Evolutionary conservation across 2,888 invertebrate genomes (phyloP).

Genomic region (Xanthia icteritia): DNA sequence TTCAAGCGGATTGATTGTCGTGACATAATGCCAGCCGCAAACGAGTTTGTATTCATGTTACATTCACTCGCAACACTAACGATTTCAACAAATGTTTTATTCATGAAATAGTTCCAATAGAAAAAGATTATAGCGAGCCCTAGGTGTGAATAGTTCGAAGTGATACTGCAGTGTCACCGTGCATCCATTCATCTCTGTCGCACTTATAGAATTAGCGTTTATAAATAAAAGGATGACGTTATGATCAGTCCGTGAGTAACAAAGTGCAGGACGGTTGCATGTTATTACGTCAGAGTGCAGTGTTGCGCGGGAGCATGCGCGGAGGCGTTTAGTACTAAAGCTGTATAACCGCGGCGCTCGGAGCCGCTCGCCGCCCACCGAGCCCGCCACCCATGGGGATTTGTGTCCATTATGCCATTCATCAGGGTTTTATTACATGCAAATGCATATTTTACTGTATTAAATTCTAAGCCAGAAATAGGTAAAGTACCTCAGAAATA

Average conservation of each 20-base stretch:
- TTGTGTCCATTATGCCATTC: constrained; percentile 58
- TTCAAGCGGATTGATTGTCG: constrained; percentile 75
- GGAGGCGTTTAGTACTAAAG: constrained; percentile 68
- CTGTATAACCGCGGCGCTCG: constrained; percentile 39
- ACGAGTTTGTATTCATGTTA: constrained; percentile 66
- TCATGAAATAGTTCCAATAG: constrained; percentile 58
- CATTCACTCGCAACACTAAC: constrained; percentile 68
- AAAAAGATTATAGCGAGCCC: constrained; percentile 46
- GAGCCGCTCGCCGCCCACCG: constrained; percentile 69
- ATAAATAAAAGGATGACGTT: constrained; percentile 66
- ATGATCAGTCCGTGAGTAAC: constrained; percentile 59
- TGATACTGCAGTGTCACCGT: constrained; percentile 35
- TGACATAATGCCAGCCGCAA: constrained; percentile 74
- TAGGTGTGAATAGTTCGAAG: constrained; percentile 48
- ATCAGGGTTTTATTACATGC: constrained; percentile 43
- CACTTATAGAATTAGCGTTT: constrained; percentile 58
- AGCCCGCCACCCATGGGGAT: constrained; percentile 64
- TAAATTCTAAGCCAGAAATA: constrained; percentile 29
- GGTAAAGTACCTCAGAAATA: constrained; percentile 23
- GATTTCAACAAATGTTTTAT: constrained; percentile 65
- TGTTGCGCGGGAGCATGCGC: constrained; percentile 66
- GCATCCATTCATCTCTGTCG: constrained; percentile 64
- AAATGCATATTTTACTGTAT: constrained; percentile 49
- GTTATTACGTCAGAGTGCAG: constrained; percentile 77
- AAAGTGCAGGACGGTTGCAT: constrained; percentile 75